Conservation (phyloP, 2,113 vertebrate genomes). For the Periophthalmodon schlosseri region DNA sequence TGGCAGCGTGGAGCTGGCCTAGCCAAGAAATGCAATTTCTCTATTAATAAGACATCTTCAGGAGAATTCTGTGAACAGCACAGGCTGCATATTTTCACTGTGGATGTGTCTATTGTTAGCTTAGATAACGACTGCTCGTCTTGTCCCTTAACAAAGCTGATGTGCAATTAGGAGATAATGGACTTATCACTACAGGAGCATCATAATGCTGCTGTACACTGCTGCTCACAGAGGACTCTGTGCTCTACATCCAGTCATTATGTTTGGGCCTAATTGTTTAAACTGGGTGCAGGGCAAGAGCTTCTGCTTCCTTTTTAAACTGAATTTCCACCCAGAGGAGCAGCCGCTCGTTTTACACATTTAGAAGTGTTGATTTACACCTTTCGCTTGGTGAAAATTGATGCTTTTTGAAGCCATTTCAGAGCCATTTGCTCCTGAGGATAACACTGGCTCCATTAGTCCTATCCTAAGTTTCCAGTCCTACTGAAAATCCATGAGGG, state of each 20-base stretch:
- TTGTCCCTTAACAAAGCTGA: constrained; percentile 32
- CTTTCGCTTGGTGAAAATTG: background rate
- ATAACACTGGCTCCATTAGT: background rate
- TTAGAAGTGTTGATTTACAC: background rate
- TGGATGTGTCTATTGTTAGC: constrained; percentile 28
- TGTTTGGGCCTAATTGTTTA: constrained; percentile 16
- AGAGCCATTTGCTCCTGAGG: background rate
- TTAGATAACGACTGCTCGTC: constrained; percentile 35
- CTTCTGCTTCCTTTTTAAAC: background rate
- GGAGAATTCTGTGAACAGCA: constrained; percentile 9
- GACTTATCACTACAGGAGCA: constrained; percentile 59
- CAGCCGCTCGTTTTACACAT: background rate
- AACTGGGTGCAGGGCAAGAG: constrained; percentile 12
- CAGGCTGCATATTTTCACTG: constrained; percentile 12
- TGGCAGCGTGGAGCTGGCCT: no score
- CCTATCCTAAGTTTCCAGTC: background rate
- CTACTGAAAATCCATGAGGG: background rate
- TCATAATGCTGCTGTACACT: constrained; percentile 32
- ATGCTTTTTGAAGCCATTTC: background rate
- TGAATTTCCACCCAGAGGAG: background rate
- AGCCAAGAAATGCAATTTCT: no score
- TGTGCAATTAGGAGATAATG: constrained; percentile 55
- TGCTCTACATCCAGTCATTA: constrained; percentile 12
- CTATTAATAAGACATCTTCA: constrained; percentile 30
- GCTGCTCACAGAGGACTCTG: background rate